phyloP scores from a whole-genome alignment of 2,113 vertebrate species.

The Chrysemys picta region DNA sequence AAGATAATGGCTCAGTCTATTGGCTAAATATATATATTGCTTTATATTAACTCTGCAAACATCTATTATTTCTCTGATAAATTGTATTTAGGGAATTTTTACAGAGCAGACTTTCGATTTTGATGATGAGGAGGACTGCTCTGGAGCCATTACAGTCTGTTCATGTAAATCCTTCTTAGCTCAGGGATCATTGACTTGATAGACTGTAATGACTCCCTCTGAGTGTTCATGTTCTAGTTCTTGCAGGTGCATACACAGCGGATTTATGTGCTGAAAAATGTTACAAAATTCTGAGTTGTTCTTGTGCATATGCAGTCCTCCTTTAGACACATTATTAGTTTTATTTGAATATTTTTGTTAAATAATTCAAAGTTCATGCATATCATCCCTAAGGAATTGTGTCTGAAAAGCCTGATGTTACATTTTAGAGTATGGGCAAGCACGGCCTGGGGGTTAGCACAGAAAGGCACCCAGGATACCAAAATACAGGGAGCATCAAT shows the following conservation, averaged over 20 bases:
- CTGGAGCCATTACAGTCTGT: not conserved
- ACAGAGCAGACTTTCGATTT: not conserved
- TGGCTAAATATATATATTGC: not conserved
- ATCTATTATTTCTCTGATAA: not conserved
- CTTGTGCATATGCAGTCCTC: not conserved
- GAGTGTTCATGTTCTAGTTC: not conserved
- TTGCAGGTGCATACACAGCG: not conserved
- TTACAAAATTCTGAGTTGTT: not conserved
- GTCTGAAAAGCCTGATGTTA: not conserved
- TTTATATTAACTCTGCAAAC: not conserved
- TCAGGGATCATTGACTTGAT: not conserved
- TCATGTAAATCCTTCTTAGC: not conserved
- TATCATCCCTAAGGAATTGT: not conserved
- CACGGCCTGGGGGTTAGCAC: not conserved
- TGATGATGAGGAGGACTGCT: not conserved
- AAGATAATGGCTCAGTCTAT: not conserved
- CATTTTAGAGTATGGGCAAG: not conserved
- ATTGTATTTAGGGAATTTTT: not conserved
- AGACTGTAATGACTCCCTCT: not conserved
- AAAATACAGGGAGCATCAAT: not conserved
- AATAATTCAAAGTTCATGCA: not conserved
- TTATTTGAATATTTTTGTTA: not conserved
- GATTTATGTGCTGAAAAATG: not conserved
- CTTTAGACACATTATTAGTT: not conserved
- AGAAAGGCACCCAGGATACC: not conserved